A percentile compares a stretch with the other conserved stretches of the same genome.
These are phyloP conservation scores for Cyclopterus lumpus DNA, from an alignment of 2,797 vertebrate genomes.

Conservation along the genomic window DNA sequence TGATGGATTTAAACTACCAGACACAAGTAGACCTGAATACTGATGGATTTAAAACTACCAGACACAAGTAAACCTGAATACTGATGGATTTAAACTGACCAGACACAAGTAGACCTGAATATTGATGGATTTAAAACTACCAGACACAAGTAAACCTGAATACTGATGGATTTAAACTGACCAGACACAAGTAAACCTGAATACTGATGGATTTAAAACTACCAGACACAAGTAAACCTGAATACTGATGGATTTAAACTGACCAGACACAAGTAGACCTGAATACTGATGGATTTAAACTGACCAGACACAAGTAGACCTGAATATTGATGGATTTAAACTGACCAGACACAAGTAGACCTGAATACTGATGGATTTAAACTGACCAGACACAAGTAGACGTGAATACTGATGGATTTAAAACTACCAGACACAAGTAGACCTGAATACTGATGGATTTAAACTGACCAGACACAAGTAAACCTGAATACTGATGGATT, in stretches of 20 bases:
- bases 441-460: no score
- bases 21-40: not conserved
- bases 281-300: not conserved
- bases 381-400: not conserved
- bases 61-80: not conserved
- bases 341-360: not conserved
- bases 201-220: not conserved
- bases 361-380: not conserved
- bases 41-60: not conserved
- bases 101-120: not conserved
- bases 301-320: not conserved
- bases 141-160: not conserved
- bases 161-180: not conserved
- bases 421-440: not conserved
- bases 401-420: not conserved
- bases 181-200: not conserved
- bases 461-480: not conserved
- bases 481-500: no score
- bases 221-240: not conserved
- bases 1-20: not conserved
- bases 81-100: not conserved
- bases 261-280: not conserved
- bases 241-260: not conserved
- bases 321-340: not conserved
- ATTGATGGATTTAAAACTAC: not conserved